Conservation (phyloP, 2,113 vertebrate genomes). For the Galemys pyrenaicus region DNA sequence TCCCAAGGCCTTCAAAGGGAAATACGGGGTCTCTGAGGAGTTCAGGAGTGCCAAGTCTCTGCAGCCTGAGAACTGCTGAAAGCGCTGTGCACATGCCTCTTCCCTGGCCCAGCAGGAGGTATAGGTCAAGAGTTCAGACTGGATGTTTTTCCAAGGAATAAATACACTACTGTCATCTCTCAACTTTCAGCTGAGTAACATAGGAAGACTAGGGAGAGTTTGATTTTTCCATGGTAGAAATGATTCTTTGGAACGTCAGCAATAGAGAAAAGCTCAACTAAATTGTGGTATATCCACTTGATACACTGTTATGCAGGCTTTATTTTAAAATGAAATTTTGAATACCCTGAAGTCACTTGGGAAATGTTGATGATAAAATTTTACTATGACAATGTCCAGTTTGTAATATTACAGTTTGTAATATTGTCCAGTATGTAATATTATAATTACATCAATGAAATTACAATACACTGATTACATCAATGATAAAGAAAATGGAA, state of each 20-base stretch:
- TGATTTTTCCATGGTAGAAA: not conserved
- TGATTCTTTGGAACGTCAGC: not conserved
- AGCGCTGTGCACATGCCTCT: not conserved
- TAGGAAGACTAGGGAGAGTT: not conserved
- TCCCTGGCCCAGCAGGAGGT: not conserved
- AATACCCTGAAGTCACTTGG: not conserved
- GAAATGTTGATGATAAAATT: not conserved
- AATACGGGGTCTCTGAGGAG: not conserved
- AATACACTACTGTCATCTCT: not conserved
- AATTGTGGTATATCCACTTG: not conserved
- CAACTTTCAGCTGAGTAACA: not conserved
- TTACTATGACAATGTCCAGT: not conserved
- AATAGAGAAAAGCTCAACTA: not conserved
- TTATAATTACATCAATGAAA: no score
- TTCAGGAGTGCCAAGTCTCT: not conserved
- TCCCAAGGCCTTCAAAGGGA: not conserved
- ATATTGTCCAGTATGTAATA: no score
- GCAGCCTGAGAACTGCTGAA: not conserved
- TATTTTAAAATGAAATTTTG: not conserved
- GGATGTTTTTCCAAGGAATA: slow-evolving; percentile 13
- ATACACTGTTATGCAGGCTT: not conserved
- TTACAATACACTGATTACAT: not conserved
- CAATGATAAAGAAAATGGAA: not conserved
- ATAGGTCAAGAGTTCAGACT: slow-evolving; percentile 19
- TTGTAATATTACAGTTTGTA: no score